Evolutionary conservation across 2,797 vertebrate species (phyloP).

Genomic region (Nannoperca australis): DNA sequence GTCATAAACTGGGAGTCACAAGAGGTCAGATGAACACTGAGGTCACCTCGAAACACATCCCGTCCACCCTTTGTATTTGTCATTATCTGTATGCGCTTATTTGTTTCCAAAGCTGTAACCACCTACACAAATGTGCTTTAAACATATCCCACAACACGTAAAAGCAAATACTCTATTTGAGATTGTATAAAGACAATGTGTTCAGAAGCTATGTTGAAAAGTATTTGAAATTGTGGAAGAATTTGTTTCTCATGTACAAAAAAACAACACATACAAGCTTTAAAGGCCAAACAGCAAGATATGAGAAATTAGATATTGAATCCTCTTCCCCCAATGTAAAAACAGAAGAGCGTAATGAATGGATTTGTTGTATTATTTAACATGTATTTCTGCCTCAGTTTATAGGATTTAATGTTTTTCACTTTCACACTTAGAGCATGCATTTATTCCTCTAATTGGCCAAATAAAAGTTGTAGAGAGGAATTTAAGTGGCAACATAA

Average conservation of each 20-base stretch:
- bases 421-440: slow-evolving; percentile 22
- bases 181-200: neutral
- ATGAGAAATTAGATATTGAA: slow-evolving; percentile 58
- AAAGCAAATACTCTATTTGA: neutral
- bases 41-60: slow-evolving; percentile 49
- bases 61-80: slow-evolving; percentile 10
- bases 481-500: slow-evolving; percentile 65
- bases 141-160: neutral
- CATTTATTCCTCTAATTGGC: slow-evolving; percentile 59
- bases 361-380: slow-evolving; percentile 67
- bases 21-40: slow-evolving; percentile 82
- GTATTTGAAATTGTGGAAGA: slow-evolving; percentile 4
- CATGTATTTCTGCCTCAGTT: slow-evolving; percentile 49
- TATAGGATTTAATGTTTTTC: slow-evolving; percentile 49
- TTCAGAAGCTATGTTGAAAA: neutral
- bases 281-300: slow-evolving; percentile 44
- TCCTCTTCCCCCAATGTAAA: slow-evolving; percentile 31
- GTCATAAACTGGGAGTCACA: slow-evolving; percentile 92
- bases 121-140: neutral
- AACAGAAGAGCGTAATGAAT: slow-evolving; percentile 43
- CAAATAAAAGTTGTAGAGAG: slow-evolving; percentile 62
- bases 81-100: neutral
- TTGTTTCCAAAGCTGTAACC: slow-evolving; percentile 12
- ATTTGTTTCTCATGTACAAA: slow-evolving; percentile 9
- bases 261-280: slow-evolving; percentile 15